A percentile compares a stretch with the other conserved stretches of the same genome.
Conservation (phyloP, 2,797 vertebrate genomes). For the Phyllotis vaccarum region DNA sequence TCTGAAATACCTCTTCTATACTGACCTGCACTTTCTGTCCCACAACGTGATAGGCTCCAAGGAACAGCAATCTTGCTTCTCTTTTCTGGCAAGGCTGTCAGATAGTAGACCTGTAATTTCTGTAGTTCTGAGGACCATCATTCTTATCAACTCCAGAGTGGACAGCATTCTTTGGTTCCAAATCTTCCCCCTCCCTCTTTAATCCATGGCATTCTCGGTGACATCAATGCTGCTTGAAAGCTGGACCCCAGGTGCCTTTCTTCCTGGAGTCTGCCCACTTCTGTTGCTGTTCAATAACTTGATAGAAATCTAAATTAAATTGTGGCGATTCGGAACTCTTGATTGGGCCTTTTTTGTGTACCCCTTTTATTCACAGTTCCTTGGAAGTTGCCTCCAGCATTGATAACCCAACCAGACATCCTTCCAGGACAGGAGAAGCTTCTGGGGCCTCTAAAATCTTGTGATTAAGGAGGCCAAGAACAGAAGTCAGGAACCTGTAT, state of each 20-base stretch:
- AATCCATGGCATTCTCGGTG: neutral
- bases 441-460: neutral
- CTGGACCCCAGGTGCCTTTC: neutral
- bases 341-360: constrained; percentile 23
- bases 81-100: neutral
- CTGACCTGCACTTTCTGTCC: neutral
- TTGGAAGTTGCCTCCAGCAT: neutral
- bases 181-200: neutral
- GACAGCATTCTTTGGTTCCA: neutral
- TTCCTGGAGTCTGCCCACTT: neutral
- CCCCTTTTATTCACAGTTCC: neutral
- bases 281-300: neutral
- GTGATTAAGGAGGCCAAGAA: neutral
- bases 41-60: neutral
- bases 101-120: neutral
- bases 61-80: constrained; percentile 25
- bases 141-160: neutral
- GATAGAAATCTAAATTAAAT: constrained; percentile 8
- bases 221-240: neutral
- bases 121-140: neutral
- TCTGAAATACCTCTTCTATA: neutral
- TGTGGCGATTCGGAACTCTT: neutral
- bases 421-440: neutral
- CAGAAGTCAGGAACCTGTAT: neutral
- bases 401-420: constrained; percentile 11